These are phyloP conservation scores for Oenanthe oenanthe DNA, from an alignment of 2,113 vertebrate genomes.

Conservation along the genomic window DNA sequence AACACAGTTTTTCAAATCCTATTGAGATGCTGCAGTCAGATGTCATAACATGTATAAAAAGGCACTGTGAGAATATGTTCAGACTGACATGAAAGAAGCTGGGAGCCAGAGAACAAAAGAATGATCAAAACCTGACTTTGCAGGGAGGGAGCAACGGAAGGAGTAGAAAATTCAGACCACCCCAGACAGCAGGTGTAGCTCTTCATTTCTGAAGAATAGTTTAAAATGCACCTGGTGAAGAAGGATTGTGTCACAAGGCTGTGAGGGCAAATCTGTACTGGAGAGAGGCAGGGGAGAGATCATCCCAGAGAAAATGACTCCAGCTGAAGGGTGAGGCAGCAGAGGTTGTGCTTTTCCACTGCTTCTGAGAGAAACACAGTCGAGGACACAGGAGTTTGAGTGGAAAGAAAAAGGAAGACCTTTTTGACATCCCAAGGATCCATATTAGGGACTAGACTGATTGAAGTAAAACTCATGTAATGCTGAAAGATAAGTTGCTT, in stretches of 20 bases:
- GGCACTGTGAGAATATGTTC: not conserved
- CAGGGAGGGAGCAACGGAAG: not conserved
- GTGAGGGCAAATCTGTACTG: not conserved
- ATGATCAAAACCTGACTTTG: not conserved
- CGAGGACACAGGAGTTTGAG: not conserved
- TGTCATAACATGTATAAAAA: not conserved
- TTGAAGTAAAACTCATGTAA: not conserved
- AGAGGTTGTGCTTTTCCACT: not conserved
- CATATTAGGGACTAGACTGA: not conserved
- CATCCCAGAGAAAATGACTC: not conserved
- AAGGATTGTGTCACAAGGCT: not conserved
- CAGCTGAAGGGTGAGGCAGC: not conserved
- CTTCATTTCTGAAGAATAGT: not conserved
- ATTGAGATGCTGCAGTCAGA: not conserved
- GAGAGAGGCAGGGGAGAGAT: not conserved
- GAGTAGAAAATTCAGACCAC: not conserved
- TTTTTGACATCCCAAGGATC: not conserved
- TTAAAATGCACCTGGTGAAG: not conserved
- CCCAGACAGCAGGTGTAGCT: not conserved
- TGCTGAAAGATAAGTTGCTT: not conserved
- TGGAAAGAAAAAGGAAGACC: not conserved
- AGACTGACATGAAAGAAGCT: not conserved
- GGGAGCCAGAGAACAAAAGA: not conserved
- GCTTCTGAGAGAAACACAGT: not conserved
- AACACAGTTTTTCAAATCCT: not conserved